These are phyloP conservation scores for Hydra vulgaris DNA, from an alignment of 30 jellyfish, hydroid and myxozoan genomes.

Conservation along the genomic window DNA sequence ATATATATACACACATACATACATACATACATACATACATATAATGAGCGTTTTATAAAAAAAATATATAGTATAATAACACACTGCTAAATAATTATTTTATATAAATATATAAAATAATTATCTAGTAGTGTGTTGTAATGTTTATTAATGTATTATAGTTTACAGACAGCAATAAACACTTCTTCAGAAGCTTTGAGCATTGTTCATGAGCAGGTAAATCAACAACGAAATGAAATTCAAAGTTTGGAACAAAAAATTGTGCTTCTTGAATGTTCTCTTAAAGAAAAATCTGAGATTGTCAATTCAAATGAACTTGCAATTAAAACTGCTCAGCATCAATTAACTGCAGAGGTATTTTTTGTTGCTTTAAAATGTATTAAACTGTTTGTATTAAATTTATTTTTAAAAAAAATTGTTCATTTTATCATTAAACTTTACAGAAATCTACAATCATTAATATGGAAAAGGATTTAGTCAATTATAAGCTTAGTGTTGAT, in stretches of 20 bases:
- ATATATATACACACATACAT: no score
- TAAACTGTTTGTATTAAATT: background rate
- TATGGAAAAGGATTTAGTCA: conserved; percentile 31
- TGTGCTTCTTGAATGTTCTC: conserved; percentile 12
- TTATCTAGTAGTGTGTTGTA: no score
- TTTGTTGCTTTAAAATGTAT: background rate
- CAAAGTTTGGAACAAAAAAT: conserved; percentile 50
- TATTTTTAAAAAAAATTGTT: no score
- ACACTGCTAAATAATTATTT: no score
- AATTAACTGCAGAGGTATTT: background rate
- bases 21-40: no score
- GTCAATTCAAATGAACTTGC: background rate
- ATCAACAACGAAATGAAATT: conserved; percentile 54
- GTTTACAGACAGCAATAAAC: conserved; percentile 54
- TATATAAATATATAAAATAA: no score
- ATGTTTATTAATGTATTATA: conserved; percentile 8
- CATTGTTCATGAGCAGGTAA: conserved; percentile 44
- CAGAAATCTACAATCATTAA: background rate
- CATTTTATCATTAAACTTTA: no score
- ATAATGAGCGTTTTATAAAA: no score
- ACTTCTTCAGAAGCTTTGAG: conserved; percentile 62
- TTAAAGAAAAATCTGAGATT: conserved; percentile 4
- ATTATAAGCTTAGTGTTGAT: conserved; percentile 20
- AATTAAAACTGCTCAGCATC: background rate
- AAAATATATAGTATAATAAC: no score